Percentiles rank a stretch among this genome's conserved stretches.
Conservation (phyloP, 2,113 vertebrate species). For the Psammodynastes pulverulentus region DNA sequence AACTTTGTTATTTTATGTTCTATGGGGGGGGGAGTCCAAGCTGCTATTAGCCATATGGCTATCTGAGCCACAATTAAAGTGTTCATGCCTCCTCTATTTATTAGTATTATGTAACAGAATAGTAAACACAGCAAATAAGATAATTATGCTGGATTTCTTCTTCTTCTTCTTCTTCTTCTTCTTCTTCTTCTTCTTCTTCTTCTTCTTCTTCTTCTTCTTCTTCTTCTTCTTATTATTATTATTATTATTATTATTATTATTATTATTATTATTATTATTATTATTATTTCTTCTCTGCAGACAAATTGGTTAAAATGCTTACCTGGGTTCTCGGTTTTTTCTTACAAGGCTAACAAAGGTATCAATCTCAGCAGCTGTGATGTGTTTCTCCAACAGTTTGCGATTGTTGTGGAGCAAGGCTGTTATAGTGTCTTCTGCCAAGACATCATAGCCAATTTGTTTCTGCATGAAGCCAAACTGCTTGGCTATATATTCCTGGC, state of each 20-base stretch:
- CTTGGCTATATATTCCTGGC: slow-evolving; percentile 96
- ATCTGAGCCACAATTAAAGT: background rate
- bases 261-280: too few relatives aligned
- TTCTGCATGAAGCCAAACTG: slow-evolving; percentile 99
- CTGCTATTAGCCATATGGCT: background rate
- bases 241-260: too few relatives aligned
- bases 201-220: too few relatives aligned
- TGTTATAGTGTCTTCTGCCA: slow-evolving; percentile 97
- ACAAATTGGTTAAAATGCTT: background rate
- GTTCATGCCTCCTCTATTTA: background rate
- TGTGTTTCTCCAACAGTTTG: slow-evolving; percentile 97
- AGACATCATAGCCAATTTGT: slow-evolving; percentile 97
- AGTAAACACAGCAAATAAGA: too few relatives aligned
- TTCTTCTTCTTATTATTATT: too few relatives aligned
- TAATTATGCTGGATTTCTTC: too few relatives aligned
- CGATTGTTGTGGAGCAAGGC: slow-evolving; percentile 96
- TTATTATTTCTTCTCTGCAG: background rate
- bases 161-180: too few relatives aligned
- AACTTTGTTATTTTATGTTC: too few relatives aligned
- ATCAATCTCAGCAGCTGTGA: slow-evolving; percentile 96
- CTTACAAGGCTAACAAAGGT: slow-evolving; percentile 96
- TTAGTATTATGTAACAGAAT: too few relatives aligned
- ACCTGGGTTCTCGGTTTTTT: slow-evolving; percentile 97
- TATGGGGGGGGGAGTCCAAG: too few relatives aligned
- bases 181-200: too few relatives aligned